Evolutionary conservation across 2,797 vertebrate genomes (phyloP).

Genomic region (Coluber constrictor): DNA sequence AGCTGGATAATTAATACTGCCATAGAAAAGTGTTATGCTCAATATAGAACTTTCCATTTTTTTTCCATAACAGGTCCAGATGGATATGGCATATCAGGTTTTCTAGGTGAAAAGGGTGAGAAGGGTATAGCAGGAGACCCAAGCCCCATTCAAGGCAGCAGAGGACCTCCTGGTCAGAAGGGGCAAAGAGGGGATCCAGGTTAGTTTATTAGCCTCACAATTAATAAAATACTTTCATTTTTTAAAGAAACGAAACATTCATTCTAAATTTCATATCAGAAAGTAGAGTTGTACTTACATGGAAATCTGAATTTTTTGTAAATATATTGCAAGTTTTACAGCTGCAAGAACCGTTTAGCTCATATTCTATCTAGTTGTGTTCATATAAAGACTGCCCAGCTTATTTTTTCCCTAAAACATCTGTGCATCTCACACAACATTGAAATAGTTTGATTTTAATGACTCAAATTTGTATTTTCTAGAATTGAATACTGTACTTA

Average conservation of each 20-base stretch:
- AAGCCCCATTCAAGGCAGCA: conserved; percentile 74
- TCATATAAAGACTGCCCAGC: neutral
- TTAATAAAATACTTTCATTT: neutral
- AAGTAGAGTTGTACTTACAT: neutral
- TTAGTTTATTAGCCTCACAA: conserved; percentile 56
- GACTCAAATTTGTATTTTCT: neutral
- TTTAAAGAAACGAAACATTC: neutral
- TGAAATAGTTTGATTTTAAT: neutral
- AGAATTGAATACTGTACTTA: neutral
- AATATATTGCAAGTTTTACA: neutral
- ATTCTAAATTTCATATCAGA: neutral
- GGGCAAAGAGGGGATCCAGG: conserved; percentile 82
- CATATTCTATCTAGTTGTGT: neutral
- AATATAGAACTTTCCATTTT: neutral
- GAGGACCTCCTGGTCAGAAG: conserved; percentile 77
- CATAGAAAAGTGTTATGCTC: neutral
- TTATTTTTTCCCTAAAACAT: neutral
- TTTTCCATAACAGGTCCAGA: conserved; percentile 75
- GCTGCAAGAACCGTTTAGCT: neutral
- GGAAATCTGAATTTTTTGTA: neutral
- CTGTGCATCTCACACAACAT: neutral
- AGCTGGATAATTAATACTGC: neutral
- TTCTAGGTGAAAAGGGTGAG: conserved; percentile 76
- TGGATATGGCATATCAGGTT: conserved; percentile 74
- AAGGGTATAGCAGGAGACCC: conserved; percentile 80